Evolutionary conservation across 2,113 vertebrate genomes (phyloP).

Genomic region (Grantiella picta): DNA sequence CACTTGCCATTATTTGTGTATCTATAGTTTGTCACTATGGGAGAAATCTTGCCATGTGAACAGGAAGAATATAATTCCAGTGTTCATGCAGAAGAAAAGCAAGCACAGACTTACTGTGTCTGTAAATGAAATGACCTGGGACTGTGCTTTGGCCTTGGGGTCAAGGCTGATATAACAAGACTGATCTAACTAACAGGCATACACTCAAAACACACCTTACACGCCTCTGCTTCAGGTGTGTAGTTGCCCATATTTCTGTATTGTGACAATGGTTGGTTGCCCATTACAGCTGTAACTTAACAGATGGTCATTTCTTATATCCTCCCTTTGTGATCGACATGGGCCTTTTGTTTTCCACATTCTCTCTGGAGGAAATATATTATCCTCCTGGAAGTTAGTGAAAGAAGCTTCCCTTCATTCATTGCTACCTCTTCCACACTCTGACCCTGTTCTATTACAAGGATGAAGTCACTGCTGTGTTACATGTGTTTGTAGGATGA

Average conservation of each 20-base stretch:
- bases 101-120: background rate
- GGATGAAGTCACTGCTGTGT: background rate
- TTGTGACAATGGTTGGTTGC: background rate
- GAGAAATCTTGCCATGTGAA: background rate
- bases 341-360: background rate
- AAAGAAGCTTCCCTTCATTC: background rate
- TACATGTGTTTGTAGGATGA: accelerated
- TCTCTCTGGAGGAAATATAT: background rate
- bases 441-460: background rate
- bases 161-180: background rate
- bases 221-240: accelerated
- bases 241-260: background rate
- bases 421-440: background rate
- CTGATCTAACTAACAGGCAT: background rate
- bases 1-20: background rate
- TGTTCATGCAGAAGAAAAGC: background rate
- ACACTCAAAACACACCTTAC: accelerated
- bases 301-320: background rate
- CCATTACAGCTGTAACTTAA: background rate
- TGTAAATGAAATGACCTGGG: background rate
- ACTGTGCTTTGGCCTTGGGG: background rate
- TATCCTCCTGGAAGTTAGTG: background rate
- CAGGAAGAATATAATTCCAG: background rate
- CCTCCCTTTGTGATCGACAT: background rate
- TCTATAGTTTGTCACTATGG: background rate